Evolutionary conservation across 2,113 vertebrate genomes (phyloP), one percentile per base, ranked within the genome.

Genomic region (Aspiorhynchus laticeps): DNA sequence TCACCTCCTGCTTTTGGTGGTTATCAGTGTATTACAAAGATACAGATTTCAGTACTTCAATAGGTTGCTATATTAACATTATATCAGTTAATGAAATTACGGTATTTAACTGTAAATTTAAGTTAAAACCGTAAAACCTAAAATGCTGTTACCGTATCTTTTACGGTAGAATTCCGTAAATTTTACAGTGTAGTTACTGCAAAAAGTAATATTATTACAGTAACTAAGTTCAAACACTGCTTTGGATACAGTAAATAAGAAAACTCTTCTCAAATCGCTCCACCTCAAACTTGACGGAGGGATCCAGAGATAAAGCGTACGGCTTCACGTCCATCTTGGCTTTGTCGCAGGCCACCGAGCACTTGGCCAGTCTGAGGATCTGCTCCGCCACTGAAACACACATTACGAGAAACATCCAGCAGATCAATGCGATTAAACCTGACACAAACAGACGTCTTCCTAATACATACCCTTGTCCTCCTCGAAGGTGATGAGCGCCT

Each of bases 401-500:
- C 21, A 41, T 74, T n/a, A 74, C 4, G 33, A 41, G 36, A 74
- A 19, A 41, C 36, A 69, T 67, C 63, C n/a, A 63, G 59, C 24
- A 63, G 41, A 78, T 19, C 0, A 53, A 31, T 24, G 76, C 9
- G 21, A 79, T 56, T 59, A 38, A 80, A 80, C 2, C 51, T 8
- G 5, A 80, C 2, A 38, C 12, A n/a, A 24, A 12, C 19, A 10
- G 33, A 59, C 19, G 5, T 56, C 19, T 10, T n/a, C 56, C 56
- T 10, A n/a, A 15, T 61, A 14, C 51, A 1, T 92, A 99, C 98
- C 97, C 93, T 93, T 92, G 80, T 97, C 95, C 10, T 97, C 93
- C 90, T 98, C 96, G 88, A 99, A 99, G 19, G 97, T 97, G 89
- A 99, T 91, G 80, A 99, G 95, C 0, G 96, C 97, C 86, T 98